phyloP scores from a whole-genome alignment of 37 sponge, comb jelly and placozoan species.

The Oscarella lobularis region DNA sequence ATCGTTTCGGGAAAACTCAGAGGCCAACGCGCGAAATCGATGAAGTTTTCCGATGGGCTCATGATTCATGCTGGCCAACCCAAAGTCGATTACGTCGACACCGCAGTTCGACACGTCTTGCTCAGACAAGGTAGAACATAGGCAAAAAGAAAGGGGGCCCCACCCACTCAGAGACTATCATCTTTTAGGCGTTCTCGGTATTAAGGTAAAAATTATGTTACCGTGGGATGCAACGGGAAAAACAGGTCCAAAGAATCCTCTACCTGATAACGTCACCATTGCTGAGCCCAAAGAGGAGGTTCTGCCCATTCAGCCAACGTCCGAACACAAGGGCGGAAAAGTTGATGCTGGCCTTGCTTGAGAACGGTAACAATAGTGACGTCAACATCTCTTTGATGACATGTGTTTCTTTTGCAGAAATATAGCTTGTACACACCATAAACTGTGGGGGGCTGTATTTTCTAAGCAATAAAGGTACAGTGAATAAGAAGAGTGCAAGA shows the following conservation, averaged over 20 bases:
- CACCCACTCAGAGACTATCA: too few species aligned
- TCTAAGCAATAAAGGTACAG: too few species aligned
- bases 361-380: too few species aligned
- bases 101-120: slow-evolving; percentile 84
- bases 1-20: slow-evolving; percentile 96
- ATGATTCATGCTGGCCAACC: slow-evolving; percentile 97
- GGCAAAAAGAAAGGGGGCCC: too few species aligned
- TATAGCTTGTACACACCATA: too few species aligned
- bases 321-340: slow-evolving; percentile 62
- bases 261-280: slow-evolving; percentile 90
- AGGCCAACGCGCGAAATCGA: slow-evolving; percentile 97
- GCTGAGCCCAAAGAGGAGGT: slow-evolving; percentile 88
- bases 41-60: slow-evolving; percentile 99
- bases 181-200: slow-evolving; percentile 85
- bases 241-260: slow-evolving; percentile 84
- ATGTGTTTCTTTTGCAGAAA: too few species aligned
- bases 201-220: slow-evolving; percentile 99
- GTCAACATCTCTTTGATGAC: too few species aligned
- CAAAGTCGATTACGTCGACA: slow-evolving; percentile 80
- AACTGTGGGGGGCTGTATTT: too few species aligned
- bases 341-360: too few species aligned
- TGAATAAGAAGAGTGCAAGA: too few species aligned
- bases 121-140: slow-evolving; percentile 97
- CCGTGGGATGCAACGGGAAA: slow-evolving; percentile 95
- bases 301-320: slow-evolving; percentile 33